A percentile compares a stretch with the other conserved stretches of the same genome.
phyloP scores from a whole-genome alignment of 2,113 vertebrate genomes.

The Noturus placidus region DNA sequence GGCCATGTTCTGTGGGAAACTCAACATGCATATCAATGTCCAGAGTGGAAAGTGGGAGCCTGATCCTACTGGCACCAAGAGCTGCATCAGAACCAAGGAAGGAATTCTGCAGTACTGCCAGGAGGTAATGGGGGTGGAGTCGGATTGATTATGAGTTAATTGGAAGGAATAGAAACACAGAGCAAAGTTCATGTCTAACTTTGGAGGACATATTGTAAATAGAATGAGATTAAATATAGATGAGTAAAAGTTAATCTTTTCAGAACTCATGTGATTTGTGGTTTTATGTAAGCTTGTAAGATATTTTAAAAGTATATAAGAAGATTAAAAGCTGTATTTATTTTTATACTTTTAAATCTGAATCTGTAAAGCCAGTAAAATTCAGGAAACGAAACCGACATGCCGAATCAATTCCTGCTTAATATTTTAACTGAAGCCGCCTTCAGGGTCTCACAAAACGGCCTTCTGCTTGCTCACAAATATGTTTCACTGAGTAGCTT shows the following conservation, averaged over 20 bases:
- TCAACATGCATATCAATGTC: constrained; percentile 97
- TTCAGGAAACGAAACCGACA: not conserved
- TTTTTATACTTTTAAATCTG: not conserved
- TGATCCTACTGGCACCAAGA: constrained; percentile 84
- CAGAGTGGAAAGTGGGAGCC: constrained; percentile 95
- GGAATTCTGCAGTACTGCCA: constrained; percentile 97
- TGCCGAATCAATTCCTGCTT: not conserved
- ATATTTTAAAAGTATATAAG: not conserved
- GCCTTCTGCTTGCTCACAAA: not conserved
- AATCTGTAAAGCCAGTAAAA: not conserved
- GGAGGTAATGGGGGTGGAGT: constrained; percentile 69
- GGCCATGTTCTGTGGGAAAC: constrained; percentile 82
- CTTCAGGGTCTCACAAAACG: too few relatives aligned
- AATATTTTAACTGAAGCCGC: not conserved
- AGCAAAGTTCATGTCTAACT: not conserved
- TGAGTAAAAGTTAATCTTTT: not conserved
- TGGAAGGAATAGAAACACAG: not conserved
- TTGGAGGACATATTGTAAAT: not conserved
- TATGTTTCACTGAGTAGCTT: not conserved
- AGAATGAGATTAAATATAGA: not conserved
- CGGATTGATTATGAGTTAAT: not conserved
- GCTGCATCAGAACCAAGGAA: constrained; percentile 90
- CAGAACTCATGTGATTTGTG: not conserved
- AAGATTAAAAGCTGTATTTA: not conserved
- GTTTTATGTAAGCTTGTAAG: not conserved